Evolutionary conservation across 2,113 vertebrate genomes (phyloP), one percentile per base, ranked within the genome.

Genomic region (Platysternon megacephalum): DNA sequence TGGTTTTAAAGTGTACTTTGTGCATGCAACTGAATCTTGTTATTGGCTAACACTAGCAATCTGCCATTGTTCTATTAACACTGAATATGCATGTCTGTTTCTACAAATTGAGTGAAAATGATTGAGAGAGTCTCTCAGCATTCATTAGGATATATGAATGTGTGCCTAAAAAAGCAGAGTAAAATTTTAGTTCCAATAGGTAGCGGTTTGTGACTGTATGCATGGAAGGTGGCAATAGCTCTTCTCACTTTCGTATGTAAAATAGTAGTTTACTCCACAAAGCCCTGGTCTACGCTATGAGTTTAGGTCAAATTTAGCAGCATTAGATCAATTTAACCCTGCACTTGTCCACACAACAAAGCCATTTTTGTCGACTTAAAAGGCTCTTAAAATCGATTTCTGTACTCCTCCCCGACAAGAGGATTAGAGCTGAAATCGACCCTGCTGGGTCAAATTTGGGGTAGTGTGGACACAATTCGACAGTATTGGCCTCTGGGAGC

Each of bases 81-180:
- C 32, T 76, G 10, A 39, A 76, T 83, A 61, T 3, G 8, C 3
- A 4, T 42, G 5, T n/a, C 49, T 76, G 13, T 76, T 76, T 84
- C 6, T 0, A 0, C 21, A 78, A 94, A n/a, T 52, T 76, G 65
- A 3, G 13, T 11, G 28, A 7, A 82, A 5, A 13, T n/a, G n/a
- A 32, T 72, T 49, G 72, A 56, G 51, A 17, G 79, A 92, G 85
- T 8, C 42, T 79, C 84, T 35, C 39, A 26, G 72, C 24, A 28
- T 44, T 42, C 42, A 44, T 76, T 44, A 44, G 22, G 39, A 76
- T 6, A 55, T 0, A 0, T 17, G 17, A 48, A 51, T 0, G 72
- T 22, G n/a, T 1, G 21, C 5, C 74, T 91, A 61, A 82, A 6
- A 82, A 79, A 92, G 14, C 3, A 52, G 39, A 96, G 7, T 51